These are phyloP conservation scores for Drosophila quadrilineata DNA, from an alignment of 1,140 invertebrate species.

Conservation along the genomic window DNA sequence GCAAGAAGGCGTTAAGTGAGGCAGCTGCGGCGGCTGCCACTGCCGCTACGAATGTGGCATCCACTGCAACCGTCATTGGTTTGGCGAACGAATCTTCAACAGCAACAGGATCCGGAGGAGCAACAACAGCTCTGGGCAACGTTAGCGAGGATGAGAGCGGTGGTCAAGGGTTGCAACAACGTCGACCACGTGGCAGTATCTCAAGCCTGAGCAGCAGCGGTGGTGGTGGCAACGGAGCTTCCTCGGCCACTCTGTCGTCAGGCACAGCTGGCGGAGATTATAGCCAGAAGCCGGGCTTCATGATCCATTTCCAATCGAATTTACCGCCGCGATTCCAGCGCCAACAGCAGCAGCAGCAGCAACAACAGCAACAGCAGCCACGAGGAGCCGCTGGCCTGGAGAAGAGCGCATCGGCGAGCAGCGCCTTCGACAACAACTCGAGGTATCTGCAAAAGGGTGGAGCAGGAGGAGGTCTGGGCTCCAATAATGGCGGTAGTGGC, in stretches of 20 bases:
- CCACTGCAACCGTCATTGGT: background rate
- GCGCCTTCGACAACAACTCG: slow-evolving; percentile 82
- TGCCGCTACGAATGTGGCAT: background rate
- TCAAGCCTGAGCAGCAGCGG: slow-evolving; percentile 44
- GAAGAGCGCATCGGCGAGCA: slow-evolving; percentile 80
- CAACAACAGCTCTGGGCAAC: slow-evolving; percentile 39
- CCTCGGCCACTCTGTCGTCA: slow-evolving; percentile 3
- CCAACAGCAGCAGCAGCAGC: slow-evolving; percentile 84
- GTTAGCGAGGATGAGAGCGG: slow-evolving; percentile 51
- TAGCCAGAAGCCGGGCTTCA: slow-evolving; percentile 83
- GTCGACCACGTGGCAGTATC: slow-evolving; percentile 60
- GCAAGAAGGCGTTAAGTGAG: slow-evolving; percentile 81
- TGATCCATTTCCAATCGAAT: slow-evolving; percentile 89
- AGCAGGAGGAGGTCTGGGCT: background rate
- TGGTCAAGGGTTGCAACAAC: slow-evolving; percentile 30
- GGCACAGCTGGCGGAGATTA: slow-evolving; percentile 36
- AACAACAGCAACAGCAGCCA: slow-evolving; percentile 47
- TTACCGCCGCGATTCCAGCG: slow-evolving; percentile 93
- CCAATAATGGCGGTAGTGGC: slow-evolving; percentile 8
- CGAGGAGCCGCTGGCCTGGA: slow-evolving; percentile 78
- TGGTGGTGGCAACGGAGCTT: slow-evolving; percentile 15
- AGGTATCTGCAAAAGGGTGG: slow-evolving; percentile 67
- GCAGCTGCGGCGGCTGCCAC: slow-evolving; percentile 35
- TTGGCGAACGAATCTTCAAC: slow-evolving; percentile 19
- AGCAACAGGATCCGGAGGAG: too few relatives aligned